Evolutionary conservation across 2,113 vertebrate species (phyloP).

Genomic region (Heterocephalus glaber): DNA sequence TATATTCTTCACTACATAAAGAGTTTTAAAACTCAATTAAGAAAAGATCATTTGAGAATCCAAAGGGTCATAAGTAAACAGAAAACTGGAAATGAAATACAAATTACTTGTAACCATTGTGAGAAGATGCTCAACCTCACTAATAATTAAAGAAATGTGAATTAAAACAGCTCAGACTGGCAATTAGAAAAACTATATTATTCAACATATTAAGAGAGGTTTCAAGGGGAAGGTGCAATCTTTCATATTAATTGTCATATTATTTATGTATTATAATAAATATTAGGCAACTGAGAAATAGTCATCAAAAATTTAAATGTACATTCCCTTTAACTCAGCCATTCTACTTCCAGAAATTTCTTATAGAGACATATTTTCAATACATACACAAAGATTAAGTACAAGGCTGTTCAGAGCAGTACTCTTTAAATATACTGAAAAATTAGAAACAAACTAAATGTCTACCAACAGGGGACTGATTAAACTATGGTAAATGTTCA

Average conservation of each 20-base stretch:
- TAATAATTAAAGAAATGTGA: constrained; percentile 18
- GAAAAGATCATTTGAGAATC: not conserved
- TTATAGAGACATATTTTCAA: not conserved
- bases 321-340: not conserved
- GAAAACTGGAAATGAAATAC: constrained; percentile 16
- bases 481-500: not conserved
- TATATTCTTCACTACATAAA: not conserved
- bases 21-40: not conserved
- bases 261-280: not conserved
- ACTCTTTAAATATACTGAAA: not conserved
- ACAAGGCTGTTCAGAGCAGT: not conserved
- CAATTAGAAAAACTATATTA: not conserved
- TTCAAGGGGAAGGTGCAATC: not conserved
- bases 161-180: not conserved
- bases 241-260: not conserved
- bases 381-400: not conserved
- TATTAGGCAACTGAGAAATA: not conserved
- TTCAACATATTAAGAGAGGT: not conserved
- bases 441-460: not conserved
- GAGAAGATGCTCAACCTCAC: not conserved
- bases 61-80: not conserved
- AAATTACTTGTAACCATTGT: not conserved
- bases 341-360: not conserved
- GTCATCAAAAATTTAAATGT: not conserved
- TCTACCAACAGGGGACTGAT: not conserved